These are phyloP conservation scores for Hesperophylax magnus DNA, from an alignment of 1,140 invertebrate species.

Conservation along the genomic window DNA sequence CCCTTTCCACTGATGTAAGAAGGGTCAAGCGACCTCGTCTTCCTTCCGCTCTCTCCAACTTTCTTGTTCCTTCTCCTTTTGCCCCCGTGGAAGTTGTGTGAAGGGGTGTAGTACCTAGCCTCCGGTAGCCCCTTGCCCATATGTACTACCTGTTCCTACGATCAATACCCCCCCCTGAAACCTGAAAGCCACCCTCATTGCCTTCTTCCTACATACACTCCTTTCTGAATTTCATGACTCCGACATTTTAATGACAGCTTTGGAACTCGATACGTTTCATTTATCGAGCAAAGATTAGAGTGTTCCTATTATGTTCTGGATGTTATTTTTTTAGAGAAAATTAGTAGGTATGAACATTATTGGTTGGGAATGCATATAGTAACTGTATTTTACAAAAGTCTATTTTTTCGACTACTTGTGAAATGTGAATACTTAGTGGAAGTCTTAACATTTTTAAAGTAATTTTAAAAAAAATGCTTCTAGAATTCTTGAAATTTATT, in stretches of 20 bases:
- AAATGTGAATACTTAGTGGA: too few relatives aligned
- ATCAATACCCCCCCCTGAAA: slow-evolving; percentile 18
- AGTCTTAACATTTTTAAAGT: too few relatives aligned
- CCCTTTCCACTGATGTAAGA: slow-evolving; percentile 28
- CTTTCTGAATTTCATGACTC: not conserved
- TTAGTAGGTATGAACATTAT: too few relatives aligned
- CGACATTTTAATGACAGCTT: slow-evolving; percentile 22
- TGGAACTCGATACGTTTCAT: slow-evolving; percentile 10
- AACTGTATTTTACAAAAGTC: too few relatives aligned
- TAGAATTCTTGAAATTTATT: too few relatives aligned
- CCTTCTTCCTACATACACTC: not conserved
- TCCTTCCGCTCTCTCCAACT: slow-evolving; percentile 11
- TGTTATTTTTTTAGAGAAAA: too few relatives aligned
- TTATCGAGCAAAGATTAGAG: not conserved
- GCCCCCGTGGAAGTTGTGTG: not conserved
- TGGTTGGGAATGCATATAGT: too few relatives aligned
- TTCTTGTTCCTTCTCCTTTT: slow-evolving; percentile 31
- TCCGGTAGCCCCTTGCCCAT: not conserved
- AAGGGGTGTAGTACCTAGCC: not conserved
- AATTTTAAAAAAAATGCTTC: too few relatives aligned
- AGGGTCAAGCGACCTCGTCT: slow-evolving; percentile 31
- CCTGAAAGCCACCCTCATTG: too few relatives aligned
- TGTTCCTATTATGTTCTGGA: not conserved
- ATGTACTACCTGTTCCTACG: not conserved
- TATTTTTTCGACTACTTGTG: too few relatives aligned